Base-by-base conservation (phyloP, 2,888 invertebrate species). In the Napeogenes inachia region DNA sequence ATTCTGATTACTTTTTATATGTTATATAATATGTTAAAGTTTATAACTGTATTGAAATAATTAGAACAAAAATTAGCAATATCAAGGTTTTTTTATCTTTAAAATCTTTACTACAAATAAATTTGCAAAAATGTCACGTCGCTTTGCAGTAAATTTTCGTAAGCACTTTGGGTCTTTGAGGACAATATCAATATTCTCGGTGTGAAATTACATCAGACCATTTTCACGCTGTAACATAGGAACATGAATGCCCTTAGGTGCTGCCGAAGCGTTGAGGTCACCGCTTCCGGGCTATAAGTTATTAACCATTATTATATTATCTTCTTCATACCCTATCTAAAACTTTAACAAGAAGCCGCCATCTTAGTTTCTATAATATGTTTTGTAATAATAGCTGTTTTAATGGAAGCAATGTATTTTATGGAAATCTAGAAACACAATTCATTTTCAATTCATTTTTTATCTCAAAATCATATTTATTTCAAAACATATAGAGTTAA, bases 151-250 rank as follows among this genome's bases (percentile, higher is more conserved):
- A 50, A 50, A 50, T 21, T 50, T 50, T 50, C 50, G 21, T 50
- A 10, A 30, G 50, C 50, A 30, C 50, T 50, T 50, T 30, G 30
- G 50, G 50, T 30, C 30, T 50, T 50, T 50, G 50, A 30, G 50
- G 50, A 21, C 50, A 50, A 50, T 50, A 50, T 50, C 50, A 30
- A 50, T 30, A 30, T 50, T 5, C 47, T 13, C 13, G 3, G 50
- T 50, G 50, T 30, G 8, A 50, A 50, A 50, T 50, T 50, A 50
- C 50, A 50, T 50, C 50, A 50, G 30, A 50, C 50, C 50, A 50
- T 50, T 50, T 50, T 50, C 50, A 50, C 30, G 50, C 30, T 50
- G 50, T 50, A 50, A n/a, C 50, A n/a, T 30, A 6, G 50, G n/a
- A 30, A 30, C 50, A 50, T 10, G 10, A 10, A 42, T 50, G 30